Percentiles rank a stretch among this genome's conserved stretches.
These are phyloP conservation scores for Synodontis membranacea DNA, from an alignment of 2,113 vertebrate genomes.

Conservation along the genomic window DNA sequence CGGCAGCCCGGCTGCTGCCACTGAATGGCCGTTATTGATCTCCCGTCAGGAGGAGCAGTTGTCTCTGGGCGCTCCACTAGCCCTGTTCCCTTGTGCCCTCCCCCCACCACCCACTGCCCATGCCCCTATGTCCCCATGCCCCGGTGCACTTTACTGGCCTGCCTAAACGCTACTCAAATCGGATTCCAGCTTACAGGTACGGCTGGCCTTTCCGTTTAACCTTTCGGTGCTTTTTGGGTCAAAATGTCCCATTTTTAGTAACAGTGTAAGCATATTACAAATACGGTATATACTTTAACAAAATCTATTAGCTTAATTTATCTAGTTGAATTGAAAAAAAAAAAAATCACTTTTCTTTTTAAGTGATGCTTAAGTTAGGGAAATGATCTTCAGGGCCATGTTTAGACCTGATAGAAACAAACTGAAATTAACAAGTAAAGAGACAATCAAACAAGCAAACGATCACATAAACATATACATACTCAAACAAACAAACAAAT, in stretches of 20 bases:
- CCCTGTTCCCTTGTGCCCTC: slow-evolving; percentile 68
- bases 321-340: neutral
- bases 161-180: slow-evolving; percentile 79
- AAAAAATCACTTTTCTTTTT: neutral
- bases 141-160: slow-evolving; percentile 69
- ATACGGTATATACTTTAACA: neutral
- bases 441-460: too few species aligned
- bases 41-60: slow-evolving; percentile 94
- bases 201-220: slow-evolving; percentile 14
- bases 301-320: neutral
- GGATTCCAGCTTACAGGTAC: slow-evolving; percentile 80
- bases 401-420: neutral
- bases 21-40: slow-evolving; percentile 97
- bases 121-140: slow-evolving; percentile 45
- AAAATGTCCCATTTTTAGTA: neutral
- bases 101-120: slow-evolving; percentile 53
- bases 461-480: too few species aligned
- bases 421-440: too few species aligned
- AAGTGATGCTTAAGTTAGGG: neutral
- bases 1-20: slow-evolving; percentile 92
- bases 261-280: neutral
- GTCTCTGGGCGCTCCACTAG: slow-evolving; percentile 75
- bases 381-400: neutral
- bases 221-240: neutral
- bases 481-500: neutral